Evolutionary conservation across 2,797 vertebrate species (phyloP).

Genomic region (Pogonophryne albipinna): DNA sequence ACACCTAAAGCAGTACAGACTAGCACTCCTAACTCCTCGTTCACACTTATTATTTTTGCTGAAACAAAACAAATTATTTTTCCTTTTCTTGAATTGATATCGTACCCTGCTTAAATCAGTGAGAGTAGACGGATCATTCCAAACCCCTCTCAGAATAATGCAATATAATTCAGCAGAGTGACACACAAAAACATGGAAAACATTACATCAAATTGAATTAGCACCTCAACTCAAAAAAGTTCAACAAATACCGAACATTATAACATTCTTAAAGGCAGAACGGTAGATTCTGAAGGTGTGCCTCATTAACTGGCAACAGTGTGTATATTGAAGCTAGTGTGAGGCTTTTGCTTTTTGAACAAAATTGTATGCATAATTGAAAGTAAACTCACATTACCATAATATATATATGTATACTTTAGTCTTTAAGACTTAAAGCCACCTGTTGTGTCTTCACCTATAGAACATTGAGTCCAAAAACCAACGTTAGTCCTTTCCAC

Average conservation of each 20-base stretch:
- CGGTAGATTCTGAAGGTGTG: neutral
- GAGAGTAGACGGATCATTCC: neutral
- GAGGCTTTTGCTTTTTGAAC: too few relatives aligned
- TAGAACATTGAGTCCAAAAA: neutral
- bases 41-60: neutral
- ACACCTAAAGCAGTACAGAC: neutral
- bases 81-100: neutral
- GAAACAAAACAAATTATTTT: neutral
- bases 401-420: neutral
- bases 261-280: neutral
- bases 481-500: neutral
- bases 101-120: too few relatives aligned
- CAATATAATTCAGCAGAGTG: neutral
- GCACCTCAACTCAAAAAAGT: neutral
- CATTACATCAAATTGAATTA: neutral
- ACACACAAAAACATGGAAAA: too few relatives aligned
- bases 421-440: neutral
- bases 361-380: neutral
- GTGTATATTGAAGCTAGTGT: neutral
- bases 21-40: neutral
- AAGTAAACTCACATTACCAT: neutral
- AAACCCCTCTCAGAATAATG: neutral
- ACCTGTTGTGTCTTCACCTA: neutral
- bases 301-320: neutral
- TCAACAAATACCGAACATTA: neutral